Conservation (phyloP, 1,140 invertebrate genomes). For the Lepidostoma basale region DNA sequence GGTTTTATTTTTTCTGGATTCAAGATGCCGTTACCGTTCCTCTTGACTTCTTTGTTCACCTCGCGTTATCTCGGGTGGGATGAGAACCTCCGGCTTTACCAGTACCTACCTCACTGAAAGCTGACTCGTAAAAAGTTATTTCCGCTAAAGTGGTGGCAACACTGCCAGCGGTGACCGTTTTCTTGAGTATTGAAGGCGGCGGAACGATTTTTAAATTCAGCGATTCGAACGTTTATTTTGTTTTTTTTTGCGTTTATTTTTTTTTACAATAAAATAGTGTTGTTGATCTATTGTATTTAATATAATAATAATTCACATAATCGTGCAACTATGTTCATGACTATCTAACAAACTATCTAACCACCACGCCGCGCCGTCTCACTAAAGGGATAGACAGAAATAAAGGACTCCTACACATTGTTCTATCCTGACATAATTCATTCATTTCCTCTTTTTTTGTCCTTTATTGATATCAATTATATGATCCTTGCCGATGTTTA, state of each 20-base stretch:
- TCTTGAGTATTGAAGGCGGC: not conserved
- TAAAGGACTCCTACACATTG: too few species aligned
- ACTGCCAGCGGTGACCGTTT: conserved; percentile 9
- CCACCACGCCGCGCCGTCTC: too few species aligned
- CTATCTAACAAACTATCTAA: too few species aligned
- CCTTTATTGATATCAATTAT: too few species aligned
- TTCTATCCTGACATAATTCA: too few species aligned
- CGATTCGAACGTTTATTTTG: not conserved
- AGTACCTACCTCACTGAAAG: not conserved
- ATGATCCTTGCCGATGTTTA: too few species aligned
- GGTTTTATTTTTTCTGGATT: conserved; percentile 16
- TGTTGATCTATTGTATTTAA: too few species aligned
- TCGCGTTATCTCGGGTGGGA: conserved; percentile 13
- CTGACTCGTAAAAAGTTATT: conserved; percentile 17
- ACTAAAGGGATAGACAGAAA: too few species aligned
- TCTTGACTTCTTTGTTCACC: conserved; percentile 21
- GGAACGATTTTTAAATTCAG: not conserved
- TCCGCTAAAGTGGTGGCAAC: not conserved
- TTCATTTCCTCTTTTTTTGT: too few species aligned
- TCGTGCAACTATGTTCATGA: too few species aligned
- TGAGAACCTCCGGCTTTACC: conserved; percentile 7
- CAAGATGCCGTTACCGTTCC: conserved; percentile 16
- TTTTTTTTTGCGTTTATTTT: not conserved
- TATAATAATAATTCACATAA: too few species aligned
- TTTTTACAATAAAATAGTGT: too few species aligned